Base-by-base conservation (phyloP, 2,888 invertebrate species). In the Panzeria rudis region DNA sequence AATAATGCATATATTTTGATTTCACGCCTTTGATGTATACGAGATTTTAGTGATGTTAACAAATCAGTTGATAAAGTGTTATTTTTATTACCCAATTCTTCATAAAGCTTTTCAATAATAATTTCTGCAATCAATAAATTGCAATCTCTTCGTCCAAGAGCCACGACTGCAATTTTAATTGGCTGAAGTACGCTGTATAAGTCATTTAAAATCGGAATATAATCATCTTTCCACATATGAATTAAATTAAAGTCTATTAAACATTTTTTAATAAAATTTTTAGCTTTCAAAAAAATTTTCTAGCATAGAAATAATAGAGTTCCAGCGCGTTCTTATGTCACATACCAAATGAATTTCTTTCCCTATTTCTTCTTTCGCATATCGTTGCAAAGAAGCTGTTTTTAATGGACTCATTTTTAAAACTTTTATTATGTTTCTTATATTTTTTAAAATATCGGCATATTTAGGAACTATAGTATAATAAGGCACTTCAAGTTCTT, bases 71-170 rank as follows among this genome's bases (percentile, higher is more conserved):
- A 50, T 50, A 50, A 50, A 20, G 1, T 20, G 17, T 17, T 50
- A 50, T 50, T 20, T 50, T 7, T 50, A 20, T 50, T 50, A 50
- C 20, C 50, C 20, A 20, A 20, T 50, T 50, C 20, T 50, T 50
- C 8, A 50, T 50, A 50, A 20, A 50, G 50, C 50, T 20, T 50
- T 50, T 50, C 20, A 20, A 50, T 50, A 50, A 50, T 50, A 50
- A 50, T 50, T 50, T 20, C 50, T 50, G 50, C 50, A 50, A 50
- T 50, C 50, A 50, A 50, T 50, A 50, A 50, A 20, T 50, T 50
- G 17, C 47, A 47, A 47, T 47, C 15, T 50, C 50, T 50, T 50
- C n/a, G 44, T 5, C 15, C 44, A n/a, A 44, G 44, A n/a, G n/a
- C n/a, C n/a, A n/a, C 41, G 1, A 41, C 13, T 41, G 13, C 41